phyloP scores from a whole-genome alignment of 2,113 vertebrate genomes.

The Osmerus mordax region DNA sequence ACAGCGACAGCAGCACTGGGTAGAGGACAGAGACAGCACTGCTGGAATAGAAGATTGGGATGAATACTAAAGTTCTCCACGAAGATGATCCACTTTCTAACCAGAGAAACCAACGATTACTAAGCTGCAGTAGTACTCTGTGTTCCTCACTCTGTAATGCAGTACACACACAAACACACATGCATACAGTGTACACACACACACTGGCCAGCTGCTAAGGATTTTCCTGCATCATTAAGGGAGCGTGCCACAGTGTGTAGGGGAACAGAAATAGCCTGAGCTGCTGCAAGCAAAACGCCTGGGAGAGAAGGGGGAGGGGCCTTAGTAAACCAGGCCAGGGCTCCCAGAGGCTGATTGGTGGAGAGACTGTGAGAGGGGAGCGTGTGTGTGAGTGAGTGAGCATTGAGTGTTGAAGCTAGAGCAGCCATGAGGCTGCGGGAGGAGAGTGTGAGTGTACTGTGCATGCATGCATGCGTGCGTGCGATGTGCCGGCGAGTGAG shows the following conservation, averaged over 20 bases:
- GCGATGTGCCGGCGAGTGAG: constrained; percentile 20
- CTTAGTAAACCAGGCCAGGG: constrained; percentile 26
- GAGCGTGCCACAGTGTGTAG: constrained; percentile 19
- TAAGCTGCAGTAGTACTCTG: background rate
- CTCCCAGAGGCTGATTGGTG: constrained; percentile 23
- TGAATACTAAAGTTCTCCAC: background rate
- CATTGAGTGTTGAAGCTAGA: constrained; percentile 14
- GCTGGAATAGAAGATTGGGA: no score
- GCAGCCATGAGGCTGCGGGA: background rate
- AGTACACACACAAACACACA: background rate
- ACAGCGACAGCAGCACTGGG: no score
- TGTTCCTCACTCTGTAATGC: background rate
- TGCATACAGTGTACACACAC: background rate
- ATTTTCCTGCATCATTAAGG: constrained; percentile 31
- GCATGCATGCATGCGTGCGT: constrained; percentile 18
- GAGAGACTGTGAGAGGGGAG: background rate
- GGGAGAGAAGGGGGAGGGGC: constrained; percentile 15
- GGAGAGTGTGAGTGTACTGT: constrained; percentile 16
- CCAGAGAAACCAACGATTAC: background rate
- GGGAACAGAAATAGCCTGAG: constrained; percentile 34
- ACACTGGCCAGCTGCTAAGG: constrained; percentile 10
- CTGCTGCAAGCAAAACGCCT: constrained; percentile 18
- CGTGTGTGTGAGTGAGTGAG: background rate
- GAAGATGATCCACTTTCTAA: constrained; percentile 1
- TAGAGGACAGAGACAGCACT: no score